Evolutionary conservation across 1,140 invertebrate genomes (phyloP).

Genomic region (Anastatus disparis): DNA sequence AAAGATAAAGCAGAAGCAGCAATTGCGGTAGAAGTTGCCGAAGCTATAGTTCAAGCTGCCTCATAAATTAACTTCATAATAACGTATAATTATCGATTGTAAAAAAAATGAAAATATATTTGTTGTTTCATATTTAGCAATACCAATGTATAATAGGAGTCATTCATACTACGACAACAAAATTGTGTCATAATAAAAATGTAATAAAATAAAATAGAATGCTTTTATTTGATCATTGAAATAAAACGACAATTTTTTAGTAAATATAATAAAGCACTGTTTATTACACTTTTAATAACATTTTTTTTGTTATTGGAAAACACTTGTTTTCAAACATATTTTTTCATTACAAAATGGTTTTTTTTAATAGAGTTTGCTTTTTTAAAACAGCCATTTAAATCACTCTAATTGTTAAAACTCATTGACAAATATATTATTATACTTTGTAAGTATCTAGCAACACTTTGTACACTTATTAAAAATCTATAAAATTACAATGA

Average conservation of each 20-base stretch:
- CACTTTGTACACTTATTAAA: constrained; percentile 34
- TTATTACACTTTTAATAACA: constrained; percentile 31
- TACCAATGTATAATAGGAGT: constrained; percentile 30
- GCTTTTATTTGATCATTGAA: constrained; percentile 9
- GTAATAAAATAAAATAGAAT: constrained; percentile 3
- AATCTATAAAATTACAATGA: constrained; percentile 26
- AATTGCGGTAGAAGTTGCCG: constrained; percentile 94
- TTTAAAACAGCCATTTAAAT: constrained; percentile 23
- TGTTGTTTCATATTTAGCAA: constrained; percentile 25
- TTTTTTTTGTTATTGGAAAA: constrained; percentile 36
- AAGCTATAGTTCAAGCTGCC: constrained; percentile 89
- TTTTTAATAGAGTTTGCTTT: constrained; percentile 19
- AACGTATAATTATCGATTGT: constrained; percentile 42
- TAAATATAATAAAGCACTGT: constrained; percentile 35
- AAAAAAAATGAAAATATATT: constrained; percentile 22
- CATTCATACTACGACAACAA: constrained; percentile 14
- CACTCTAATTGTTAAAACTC: constrained; percentile 22
- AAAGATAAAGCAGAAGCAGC: constrained; percentile 90
- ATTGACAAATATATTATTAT: constrained; percentile 21
- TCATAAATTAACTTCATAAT: constrained; percentile 66
- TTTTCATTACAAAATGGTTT: constrained; percentile 20
- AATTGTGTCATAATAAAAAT: constrained; percentile 26
- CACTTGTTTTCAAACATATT: constrained; percentile 19
- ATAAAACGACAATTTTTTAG: constrained; percentile 2
- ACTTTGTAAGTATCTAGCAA: constrained; percentile 27